These are phyloP conservation scores for Sebastes itinus DNA, from an alignment of 2,797 vertebrate genomes.

Conservation along the genomic window DNA sequence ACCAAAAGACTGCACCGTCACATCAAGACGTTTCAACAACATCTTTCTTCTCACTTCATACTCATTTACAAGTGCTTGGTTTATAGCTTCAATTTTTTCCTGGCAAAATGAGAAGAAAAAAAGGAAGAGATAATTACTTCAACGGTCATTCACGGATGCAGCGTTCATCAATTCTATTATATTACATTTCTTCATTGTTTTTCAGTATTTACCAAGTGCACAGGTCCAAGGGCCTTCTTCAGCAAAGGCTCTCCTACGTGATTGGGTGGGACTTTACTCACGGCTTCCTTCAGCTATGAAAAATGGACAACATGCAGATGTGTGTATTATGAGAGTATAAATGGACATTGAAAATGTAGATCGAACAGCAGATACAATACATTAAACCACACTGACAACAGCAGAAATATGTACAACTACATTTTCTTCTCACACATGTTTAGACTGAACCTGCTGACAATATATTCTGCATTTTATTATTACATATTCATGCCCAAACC, in stretches of 20 bases:
- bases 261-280: constrained; percentile 89
- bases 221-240: constrained; percentile 91
- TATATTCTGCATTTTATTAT: background rate
- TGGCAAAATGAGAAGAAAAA: constrained; percentile 57
- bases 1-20: constrained; percentile 97
- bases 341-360: background rate
- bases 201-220: constrained; percentile 89
- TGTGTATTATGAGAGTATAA: background rate
- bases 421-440: background rate
- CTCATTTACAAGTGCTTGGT: constrained; percentile 95
- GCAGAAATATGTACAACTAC: background rate
- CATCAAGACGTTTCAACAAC: constrained; percentile 95
- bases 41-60: constrained; percentile 97
- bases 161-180: background rate
- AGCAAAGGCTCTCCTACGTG: constrained; percentile 92
- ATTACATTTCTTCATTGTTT: background rate
- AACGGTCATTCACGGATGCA: background rate
- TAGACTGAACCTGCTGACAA: background rate
- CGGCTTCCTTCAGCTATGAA: constrained; percentile 92
- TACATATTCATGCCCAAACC: background rate
- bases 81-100: constrained; percentile 98
- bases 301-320: background rate
- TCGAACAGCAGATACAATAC: background rate
- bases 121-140: accelerated
- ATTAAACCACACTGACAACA: background rate